These are phyloP conservation scores for Eptatretus burgeri DNA, from an alignment of 2,113 vertebrate genomes.

Conservation along the genomic window DNA sequence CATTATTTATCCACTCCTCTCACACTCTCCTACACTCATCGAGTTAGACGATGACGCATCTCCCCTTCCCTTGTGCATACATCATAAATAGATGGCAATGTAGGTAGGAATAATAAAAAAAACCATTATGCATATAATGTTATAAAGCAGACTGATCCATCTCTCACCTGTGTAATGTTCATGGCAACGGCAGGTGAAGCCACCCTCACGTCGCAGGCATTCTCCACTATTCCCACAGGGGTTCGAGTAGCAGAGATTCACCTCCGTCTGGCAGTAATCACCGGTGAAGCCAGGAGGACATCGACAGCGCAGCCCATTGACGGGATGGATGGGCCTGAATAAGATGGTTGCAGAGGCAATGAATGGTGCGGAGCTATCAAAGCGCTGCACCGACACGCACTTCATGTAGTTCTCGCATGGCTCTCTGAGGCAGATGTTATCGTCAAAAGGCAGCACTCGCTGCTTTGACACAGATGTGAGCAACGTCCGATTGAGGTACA, in stretches of 20 bases:
- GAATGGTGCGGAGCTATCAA: constrained; percentile 83
- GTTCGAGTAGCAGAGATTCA: constrained; percentile 94
- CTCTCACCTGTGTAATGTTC: constrained; percentile 61
- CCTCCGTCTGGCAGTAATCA: constrained; percentile 84
- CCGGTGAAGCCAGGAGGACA: constrained; percentile 79
- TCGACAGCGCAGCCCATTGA: constrained; percentile 64
- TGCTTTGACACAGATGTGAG: constrained; percentile 57
- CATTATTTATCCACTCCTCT: no score
- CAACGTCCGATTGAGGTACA: constrained; percentile 64
- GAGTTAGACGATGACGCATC: no score
- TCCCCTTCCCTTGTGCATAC: no score
- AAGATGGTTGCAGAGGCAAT: constrained; percentile 61
- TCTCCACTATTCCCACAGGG: constrained; percentile 62
- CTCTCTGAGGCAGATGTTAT: constrained; percentile 85
- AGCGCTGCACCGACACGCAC: constrained; percentile 81
- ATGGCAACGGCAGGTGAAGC: constrained; percentile 61
- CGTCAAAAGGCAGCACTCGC: constrained; percentile 79
- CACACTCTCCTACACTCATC: no score
- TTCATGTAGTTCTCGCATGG: constrained; percentile 99
- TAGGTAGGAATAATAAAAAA: no score
- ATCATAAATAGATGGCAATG: no score
- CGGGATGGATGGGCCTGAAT: constrained; percentile 86
- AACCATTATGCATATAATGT: no score
- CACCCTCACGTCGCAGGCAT: constrained; percentile 54
- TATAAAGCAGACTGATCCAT: no score